A percentile compares a stretch with the other conserved stretches of the same genome.
These are phyloP conservation scores for Spisula solida DNA, from an alignment of 2,888 invertebrate species.

Conservation along the genomic window DNA sequence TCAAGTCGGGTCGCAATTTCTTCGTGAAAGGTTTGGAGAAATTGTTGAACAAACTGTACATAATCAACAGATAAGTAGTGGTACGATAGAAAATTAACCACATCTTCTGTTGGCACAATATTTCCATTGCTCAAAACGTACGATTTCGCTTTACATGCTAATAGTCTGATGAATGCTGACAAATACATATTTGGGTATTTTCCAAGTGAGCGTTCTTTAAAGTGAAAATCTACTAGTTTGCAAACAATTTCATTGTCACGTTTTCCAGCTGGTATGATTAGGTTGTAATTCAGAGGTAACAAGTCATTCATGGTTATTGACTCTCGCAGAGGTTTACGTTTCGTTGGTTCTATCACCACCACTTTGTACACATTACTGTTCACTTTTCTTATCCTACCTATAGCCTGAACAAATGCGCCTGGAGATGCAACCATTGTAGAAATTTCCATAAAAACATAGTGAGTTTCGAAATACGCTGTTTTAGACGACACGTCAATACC, in stretches of 20 bases:
- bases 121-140: slow-evolving; percentile 25
- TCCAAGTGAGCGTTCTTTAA: slow-evolving; percentile 30
- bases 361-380: slow-evolving; percentile 36
- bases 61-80: slow-evolving; percentile 24
- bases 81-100: slow-evolving; percentile 29
- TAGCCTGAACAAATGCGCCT: slow-evolving; percentile 39
- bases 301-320: neutral
- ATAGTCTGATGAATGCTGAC: slow-evolving; percentile 22
- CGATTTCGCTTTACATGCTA: slow-evolving; percentile 29
- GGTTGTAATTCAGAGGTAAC: slow-evolving; percentile 8
- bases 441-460: slow-evolving; percentile 42
- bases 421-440: slow-evolving; percentile 28
- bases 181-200: slow-evolving; percentile 5
- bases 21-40: neutral
- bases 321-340: neutral
- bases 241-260: neutral
- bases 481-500: slow-evolving; percentile 37
- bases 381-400: slow-evolving; percentile 29
- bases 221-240: slow-evolving; percentile 23
- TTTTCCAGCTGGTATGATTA: slow-evolving; percentile 8
- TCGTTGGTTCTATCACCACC: slow-evolving; percentile 25
- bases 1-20: slow-evolving; percentile 26
- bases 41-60: neutral
- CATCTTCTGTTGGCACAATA: neutral
- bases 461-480: slow-evolving; percentile 29